Evolutionary conservation across 2,113 vertebrate genomes (phyloP).

Genomic region (Lepisosteus oculatus): DNA sequence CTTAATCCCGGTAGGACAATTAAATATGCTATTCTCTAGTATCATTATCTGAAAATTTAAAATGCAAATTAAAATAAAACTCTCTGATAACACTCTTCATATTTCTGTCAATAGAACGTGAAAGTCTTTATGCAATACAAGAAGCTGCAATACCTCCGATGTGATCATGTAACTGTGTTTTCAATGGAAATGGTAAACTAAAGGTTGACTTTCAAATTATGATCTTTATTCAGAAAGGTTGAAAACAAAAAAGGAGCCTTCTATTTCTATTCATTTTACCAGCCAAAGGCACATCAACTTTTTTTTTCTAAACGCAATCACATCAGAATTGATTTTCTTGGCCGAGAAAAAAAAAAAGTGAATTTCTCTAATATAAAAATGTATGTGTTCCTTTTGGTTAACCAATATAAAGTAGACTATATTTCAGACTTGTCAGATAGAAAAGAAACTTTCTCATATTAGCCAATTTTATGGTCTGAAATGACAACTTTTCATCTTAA

Average conservation of each 20-base stretch:
- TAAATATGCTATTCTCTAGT: conserved; percentile 38
- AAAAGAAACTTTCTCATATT: conserved; percentile 67
- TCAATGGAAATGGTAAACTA: conserved; percentile 49
- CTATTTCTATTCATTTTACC: conserved; percentile 77
- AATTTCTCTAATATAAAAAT: conserved; percentile 98
- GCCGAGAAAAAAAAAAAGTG: conserved; percentile 97
- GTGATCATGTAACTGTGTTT: conserved; percentile 35
- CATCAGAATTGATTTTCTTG: conserved; percentile 98
- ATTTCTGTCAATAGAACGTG: conserved; percentile 8
- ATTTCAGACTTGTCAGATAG: conserved; percentile 87
- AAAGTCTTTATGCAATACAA: background rate
- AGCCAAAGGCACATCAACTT: conserved; percentile 82
- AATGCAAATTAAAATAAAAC: conserved; percentile 37
- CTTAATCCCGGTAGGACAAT: conserved; percentile 41
- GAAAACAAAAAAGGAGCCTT: conserved; percentile 67
- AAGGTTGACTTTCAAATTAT: conserved; percentile 61
- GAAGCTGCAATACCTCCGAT: conserved; percentile 8
- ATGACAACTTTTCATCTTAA: conserved; percentile 64
- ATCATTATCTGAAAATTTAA: conserved; percentile 36
- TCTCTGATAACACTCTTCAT: conserved; percentile 15
- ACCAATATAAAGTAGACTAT: conserved; percentile 87
- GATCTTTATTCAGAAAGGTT: conserved; percentile 62
- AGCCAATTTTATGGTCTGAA: conserved; percentile 50
- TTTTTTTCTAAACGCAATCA: conserved; percentile 85
- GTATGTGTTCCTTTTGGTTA: conserved; percentile 98